Evolutionary conservation across 1,140 invertebrate genomes (phyloP), one percentile per base, ranked within the genome.

Genomic region (Drosophila sulfurigaster): DNA sequence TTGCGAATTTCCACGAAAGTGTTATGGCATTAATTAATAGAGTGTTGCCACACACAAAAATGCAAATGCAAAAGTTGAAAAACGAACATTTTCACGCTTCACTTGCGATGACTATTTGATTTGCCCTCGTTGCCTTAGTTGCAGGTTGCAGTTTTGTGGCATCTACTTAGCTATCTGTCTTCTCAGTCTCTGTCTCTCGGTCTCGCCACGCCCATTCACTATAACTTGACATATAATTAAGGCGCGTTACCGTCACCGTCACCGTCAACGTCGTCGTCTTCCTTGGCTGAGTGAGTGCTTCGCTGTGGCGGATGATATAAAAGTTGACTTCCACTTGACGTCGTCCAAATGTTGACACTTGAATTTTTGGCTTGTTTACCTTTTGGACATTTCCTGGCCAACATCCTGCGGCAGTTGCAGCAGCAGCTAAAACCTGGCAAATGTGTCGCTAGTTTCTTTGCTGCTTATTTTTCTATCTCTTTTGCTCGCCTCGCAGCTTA

Each of bases 331-430:
- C 57, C 72, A 54, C 51, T 69, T 57, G 71, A 56, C 52, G 58
- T 25, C 28, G 35, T 58, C 67, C 58, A 71, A 75, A 75, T 71
- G 73, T 75, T 71, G 73, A 71, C 60, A 71, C 59, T 73, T 71
- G 59, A 35, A 75, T 54, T 67, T 54, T 69, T 48, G 49, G 52
- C 46, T 59, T 74, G 67, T 65, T 75, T 75, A 75, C 68, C 60
- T 71, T 54, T 71, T 70, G 49, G 56, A 60, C 64, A 67, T 79
- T 79, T 76, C 63, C 73, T 56, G 73, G 73, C 68, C 65, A 76
- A 79, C 58, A 72, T 72, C 77, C 48, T 70, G 62, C 30, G 67
- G 77, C 63, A 63, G 45, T 49, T 63, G 49, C 38, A 64, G 30
- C 62, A 10, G 35, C 35, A 38, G 35, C 35, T 38, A 35, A 13